Conservation (phyloP, 2,113 vertebrate species). For the Syngnathoides biaculeatus region DNA sequence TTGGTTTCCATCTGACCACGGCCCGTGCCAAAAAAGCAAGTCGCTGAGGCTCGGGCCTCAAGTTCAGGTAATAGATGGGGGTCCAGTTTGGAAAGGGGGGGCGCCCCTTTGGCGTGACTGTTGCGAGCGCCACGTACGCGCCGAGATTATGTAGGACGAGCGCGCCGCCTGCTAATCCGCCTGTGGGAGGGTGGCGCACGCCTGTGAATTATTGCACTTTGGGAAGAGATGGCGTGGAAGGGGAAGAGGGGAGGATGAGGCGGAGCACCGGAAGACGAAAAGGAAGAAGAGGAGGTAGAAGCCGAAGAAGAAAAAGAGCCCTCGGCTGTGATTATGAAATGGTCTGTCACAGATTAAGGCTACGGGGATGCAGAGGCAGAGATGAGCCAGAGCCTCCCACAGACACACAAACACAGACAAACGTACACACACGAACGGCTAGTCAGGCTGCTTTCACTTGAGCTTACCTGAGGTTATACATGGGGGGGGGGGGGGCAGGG, state of each 20-base stretch:
- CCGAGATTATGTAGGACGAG: conserved; percentile 77
- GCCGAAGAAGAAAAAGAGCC: conserved; percentile 61
- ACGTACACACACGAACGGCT: conserved; percentile 48
- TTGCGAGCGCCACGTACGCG: conserved; percentile 65
- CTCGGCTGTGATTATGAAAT: conserved; percentile 82
- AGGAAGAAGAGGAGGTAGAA: conserved; percentile 36
- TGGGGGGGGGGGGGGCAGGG: conserved; percentile 50
- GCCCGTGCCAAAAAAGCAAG: background rate
- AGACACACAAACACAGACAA: conserved; percentile 38
- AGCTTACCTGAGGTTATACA: conserved; percentile 78
- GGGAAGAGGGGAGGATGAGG: conserved; percentile 33
- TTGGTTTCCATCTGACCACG: no score
- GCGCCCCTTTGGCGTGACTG: conserved; percentile 63
- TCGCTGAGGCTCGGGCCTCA: background rate
- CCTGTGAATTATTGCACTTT: conserved; percentile 76
- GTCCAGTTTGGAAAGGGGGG: conserved; percentile 53
- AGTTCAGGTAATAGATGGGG: conserved; percentile 37
- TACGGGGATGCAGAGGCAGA: conserved; percentile 72
- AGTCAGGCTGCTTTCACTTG: conserved; percentile 70
- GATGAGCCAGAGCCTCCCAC: conserved; percentile 78
- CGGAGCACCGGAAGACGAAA: conserved; percentile 25
- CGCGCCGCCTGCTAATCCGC: conserved; percentile 73
- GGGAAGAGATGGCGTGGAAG: conserved; percentile 42
- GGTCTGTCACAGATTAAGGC: conserved; percentile 82
- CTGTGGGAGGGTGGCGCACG: conserved; percentile 75